Evolutionary conservation across 2,888 invertebrate species (phyloP), one percentile per base, ranked within the genome.

Genomic region (Girardia tigrina): DNA sequence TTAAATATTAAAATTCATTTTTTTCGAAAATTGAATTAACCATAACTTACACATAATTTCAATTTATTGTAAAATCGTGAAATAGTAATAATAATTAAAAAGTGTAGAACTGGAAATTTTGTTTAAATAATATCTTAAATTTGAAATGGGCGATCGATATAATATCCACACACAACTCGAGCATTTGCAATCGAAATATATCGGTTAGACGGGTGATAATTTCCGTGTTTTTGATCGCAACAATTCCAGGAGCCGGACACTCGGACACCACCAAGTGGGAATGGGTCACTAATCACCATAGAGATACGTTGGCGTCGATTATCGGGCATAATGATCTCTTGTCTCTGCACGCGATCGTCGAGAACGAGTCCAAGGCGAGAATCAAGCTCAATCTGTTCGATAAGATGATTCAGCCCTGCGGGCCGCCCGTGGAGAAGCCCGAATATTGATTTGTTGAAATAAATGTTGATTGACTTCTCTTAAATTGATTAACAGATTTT

Each of bases 121-220:
- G 56, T 56, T 56, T 56, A 56, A 56, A 56, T 56, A 56, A 56
- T 56, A 20, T 2, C 23, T 56, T 56, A 56, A 56, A 12, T 56
- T 56, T 36, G 72, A 72, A 14, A 95, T 95, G 94, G 93, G 94
- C 28, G 98, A 98, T 85, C 88, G 98, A 74, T 98, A 98, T 85
- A 98, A 98, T 81, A 97, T 98, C 79, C 94, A 98, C 87, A 94
- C 94, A 83, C 98, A 99, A 83, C 86, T 98, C 79, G 98, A 98
- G 84, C 98, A 99, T 89, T 87, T 98, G 70, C 98, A 99, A 85
- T 95, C 95, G 76, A 98, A 98, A 86, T 98, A 97, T 83, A 94
- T 98, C 78, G 83, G 98, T 16, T 8, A 8, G 56, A 20, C 4
- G 23, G 23, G n/a, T 56, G 23, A 56, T 56, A 20, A 56, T 2